Percentiles rank a stretch among this genome's conserved stretches.
Conservation (phyloP, 2,113 vertebrate genomes). For the Plectropomus leopardus region DNA sequence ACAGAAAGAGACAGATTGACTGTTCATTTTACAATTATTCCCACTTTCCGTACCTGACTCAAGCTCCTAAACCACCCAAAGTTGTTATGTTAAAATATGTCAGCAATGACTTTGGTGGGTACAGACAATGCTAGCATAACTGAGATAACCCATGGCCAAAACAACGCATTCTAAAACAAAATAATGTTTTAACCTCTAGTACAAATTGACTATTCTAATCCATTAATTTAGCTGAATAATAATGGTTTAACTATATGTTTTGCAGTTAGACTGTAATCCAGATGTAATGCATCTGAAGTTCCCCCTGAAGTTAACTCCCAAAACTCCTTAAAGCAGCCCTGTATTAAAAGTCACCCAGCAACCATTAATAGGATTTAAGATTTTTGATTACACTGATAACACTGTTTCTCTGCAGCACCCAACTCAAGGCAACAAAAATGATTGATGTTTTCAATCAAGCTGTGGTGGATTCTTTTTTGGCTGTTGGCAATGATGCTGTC, state of each 20-base stretch:
- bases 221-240: too few species aligned
- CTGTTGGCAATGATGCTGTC: conserved; percentile 41
- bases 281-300: not conserved
- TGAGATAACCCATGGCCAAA: not conserved
- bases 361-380: conserved; percentile 8
- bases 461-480: conserved; percentile 3
- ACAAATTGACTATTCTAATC: not conserved
- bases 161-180: not conserved
- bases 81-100: too few species aligned
- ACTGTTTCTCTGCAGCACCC: not conserved
- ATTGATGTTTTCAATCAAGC: conserved; percentile 59
- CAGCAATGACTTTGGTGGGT: too few species aligned
- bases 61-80: too few species aligned
- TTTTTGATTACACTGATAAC: not conserved
- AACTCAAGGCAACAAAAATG: conserved; percentile 36
- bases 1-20: too few species aligned
- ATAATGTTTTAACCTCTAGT: not conserved
- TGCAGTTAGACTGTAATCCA: not conserved
- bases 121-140: too few species aligned
- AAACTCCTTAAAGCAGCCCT: not conserved
- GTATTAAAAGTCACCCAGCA: not conserved
- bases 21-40: too few species aligned
- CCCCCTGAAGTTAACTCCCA: not conserved
- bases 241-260: not conserved
- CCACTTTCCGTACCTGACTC: too few species aligned